Evolutionary conservation across 2,888 invertebrate genomes (phyloP), one percentile per base, ranked within the genome.

Genomic region (Scrobipalpa atriplicella): DNA sequence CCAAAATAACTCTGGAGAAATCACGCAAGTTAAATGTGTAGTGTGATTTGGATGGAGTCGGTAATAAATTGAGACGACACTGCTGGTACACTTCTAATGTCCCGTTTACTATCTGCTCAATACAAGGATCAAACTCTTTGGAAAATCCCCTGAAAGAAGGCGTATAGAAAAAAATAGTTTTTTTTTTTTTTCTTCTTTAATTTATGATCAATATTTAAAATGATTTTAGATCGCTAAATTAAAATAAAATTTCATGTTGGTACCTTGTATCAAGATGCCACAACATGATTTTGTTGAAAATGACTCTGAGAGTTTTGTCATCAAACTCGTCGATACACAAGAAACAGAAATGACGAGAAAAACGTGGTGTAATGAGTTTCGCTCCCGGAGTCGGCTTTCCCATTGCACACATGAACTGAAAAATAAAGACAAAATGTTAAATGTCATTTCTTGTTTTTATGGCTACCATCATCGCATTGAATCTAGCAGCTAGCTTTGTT

Each of bases 191-290:
- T n/a, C n/a, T n/a, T n/a, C n/a, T n/a, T n/a, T n/a, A n/a, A n/a
- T n/a, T n/a, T n/a, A n/a, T n/a, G n/a, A n/a, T n/a, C n/a, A n/a
- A n/a, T n/a, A n/a, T n/a, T n/a, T n/a, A 29, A 29, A 29, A 29
- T 29, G 29, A 3, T 29, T 29, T 5, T 29, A 5, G 29, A 29
- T 29, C 2, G 2, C 29, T 29, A 29, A 5, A 29, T 29, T 3
- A 29, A 29, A 29, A 3, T 3, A 29, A 5, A 29, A 29, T 3
- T 29, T 3, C 29, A 29, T 29, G 29, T 29, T 29, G 47, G 6
- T 79, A 95, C 98, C 96, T 96, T 13, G 97, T 97, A 79, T 98
- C 98, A 77, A 99, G 95, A 93, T 99, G 99, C 99, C 99, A 99
- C 41, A 97, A 92, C 89, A 98, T 95, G 71, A 99, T 98, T 83